Percentiles rank a stretch among this genome's conserved stretches.
Conservation (phyloP, 2,113 vertebrate species). For the Phalacrocorax pelagicus region DNA sequence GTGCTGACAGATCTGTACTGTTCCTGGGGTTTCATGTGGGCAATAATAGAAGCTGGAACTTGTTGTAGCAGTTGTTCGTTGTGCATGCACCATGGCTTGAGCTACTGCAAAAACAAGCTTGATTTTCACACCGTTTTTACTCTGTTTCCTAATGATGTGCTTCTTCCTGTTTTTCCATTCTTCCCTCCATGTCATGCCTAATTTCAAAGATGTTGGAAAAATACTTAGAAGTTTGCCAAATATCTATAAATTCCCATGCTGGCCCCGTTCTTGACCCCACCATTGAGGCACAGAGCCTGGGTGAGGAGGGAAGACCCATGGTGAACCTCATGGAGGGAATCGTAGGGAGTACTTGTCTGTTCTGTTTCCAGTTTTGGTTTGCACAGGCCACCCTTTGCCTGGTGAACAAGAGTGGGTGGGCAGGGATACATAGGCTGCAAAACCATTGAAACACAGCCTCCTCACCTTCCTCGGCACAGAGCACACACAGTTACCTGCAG, state of each 20-base stretch:
- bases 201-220: background rate
- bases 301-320: rapidly evolving
- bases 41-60: background rate
- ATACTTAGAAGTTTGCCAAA: background rate
- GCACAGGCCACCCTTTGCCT: background rate
- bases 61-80: background rate
- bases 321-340: background rate
- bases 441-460: background rate
- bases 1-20: background rate
- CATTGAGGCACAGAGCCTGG: background rate
- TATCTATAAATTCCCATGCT: background rate
- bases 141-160: background rate
- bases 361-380: background rate
- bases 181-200: background rate
- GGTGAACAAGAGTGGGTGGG: background rate
- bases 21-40: background rate
- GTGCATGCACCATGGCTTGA: background rate
- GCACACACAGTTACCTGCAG: background rate
- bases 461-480: background rate
- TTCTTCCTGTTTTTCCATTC: background rate
- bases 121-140: background rate
- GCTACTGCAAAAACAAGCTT: background rate
- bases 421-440: background rate
- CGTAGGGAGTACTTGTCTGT: background rate
- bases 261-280: background rate